Percentiles rank a stretch among this genome's conserved stretches.
Conservation (phyloP, 2,797 vertebrate species). For the Bradypodion pumilum region DNA sequence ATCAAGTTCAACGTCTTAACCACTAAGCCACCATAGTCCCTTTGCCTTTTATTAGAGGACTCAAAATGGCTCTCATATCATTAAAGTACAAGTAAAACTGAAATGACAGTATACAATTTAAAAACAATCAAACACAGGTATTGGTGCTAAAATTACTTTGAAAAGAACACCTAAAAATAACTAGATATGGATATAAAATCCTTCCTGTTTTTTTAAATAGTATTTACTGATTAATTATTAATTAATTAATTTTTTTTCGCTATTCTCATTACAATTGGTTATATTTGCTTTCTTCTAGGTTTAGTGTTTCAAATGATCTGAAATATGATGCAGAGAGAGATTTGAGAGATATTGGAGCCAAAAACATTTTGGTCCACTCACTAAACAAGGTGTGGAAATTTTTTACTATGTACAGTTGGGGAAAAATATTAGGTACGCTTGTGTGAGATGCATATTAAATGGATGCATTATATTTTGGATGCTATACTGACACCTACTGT, state of each 20-base stretch:
- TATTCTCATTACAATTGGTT: slow-evolving; percentile 18
- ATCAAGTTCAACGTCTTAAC: too few relatives aligned
- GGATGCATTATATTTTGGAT: background rate
- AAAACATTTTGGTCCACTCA: slow-evolving; percentile 96
- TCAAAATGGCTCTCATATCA: too few relatives aligned
- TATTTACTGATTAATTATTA: too few relatives aligned
- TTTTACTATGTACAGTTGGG: slow-evolving; percentile 63
- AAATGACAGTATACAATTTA: too few relatives aligned
- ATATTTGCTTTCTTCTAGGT: slow-evolving; percentile 78
- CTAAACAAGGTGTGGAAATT: slow-evolving; percentile 91
- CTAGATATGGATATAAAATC: too few relatives aligned
- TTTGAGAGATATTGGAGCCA: slow-evolving; percentile 95
- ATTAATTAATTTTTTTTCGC: background rate
- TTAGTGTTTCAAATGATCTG: slow-evolving; percentile 97
- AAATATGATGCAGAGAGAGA: slow-evolving; percentile 98
- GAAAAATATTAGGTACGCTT: slow-evolving; percentile 57
- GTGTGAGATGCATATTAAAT: slow-evolving; percentile 54
- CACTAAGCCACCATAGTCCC: too few relatives aligned
- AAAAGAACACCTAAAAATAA: too few relatives aligned
- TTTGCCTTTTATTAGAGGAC: too few relatives aligned
- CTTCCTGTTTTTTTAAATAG: too few relatives aligned
- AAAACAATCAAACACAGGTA: too few relatives aligned
- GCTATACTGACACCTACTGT: background rate
- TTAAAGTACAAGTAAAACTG: too few relatives aligned
- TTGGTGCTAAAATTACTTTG: too few relatives aligned